Evolutionary conservation across 2,113 vertebrate species (phyloP), one percentile per base, ranked within the genome.

Genomic region (Aythya baeri): DNA sequence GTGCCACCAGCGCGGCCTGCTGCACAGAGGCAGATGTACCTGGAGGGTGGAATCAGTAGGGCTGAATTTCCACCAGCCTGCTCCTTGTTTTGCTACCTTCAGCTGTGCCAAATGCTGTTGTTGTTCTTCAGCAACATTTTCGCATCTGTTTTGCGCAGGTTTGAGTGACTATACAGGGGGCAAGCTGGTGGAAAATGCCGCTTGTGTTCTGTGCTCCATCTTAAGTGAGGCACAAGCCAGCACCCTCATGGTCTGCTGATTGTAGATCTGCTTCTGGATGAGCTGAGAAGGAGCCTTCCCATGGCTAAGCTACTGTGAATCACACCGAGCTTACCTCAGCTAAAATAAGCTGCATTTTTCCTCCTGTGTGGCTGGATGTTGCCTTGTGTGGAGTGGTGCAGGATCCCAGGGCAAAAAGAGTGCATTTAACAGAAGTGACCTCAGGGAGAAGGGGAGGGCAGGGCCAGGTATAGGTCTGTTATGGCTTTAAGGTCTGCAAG

Each of bases 221-320:
- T 83, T 76, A 95, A 75, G 86, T 0, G 27, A 92, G 88, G 81
- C 67, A 92, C 10, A 2, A 96, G 88, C 80, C 66, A 63, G 83
- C 71, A 87, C 77, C 71, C 93, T 94, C 88, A 85, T 80, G 91
- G 91, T 96, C 91, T 95, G 78, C 66, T 96, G 86, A 22, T 54
- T 93, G 81, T 84, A 89, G 93, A 95, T 96, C 88, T 90, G 79
- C 74, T 92, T 93, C 61, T n/a, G 85, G 83, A 94, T 93, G 67
- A 96, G 83, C 67, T 95, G 55, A 93, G 86, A 95, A 91, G 55
- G 78, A 94, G 55, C 36, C 75, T 85, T 95, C 58, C 81, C 77
- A 66, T 96, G 46, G 83, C 63, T 95, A 91, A 94, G 92, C 93
- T 76, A 76, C 46, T 95, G 92, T 94, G 94, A 96, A 84, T 93